Base-by-base conservation (phyloP, 2,113 vertebrate genomes). In the Empidonax alnorum region DNA sequence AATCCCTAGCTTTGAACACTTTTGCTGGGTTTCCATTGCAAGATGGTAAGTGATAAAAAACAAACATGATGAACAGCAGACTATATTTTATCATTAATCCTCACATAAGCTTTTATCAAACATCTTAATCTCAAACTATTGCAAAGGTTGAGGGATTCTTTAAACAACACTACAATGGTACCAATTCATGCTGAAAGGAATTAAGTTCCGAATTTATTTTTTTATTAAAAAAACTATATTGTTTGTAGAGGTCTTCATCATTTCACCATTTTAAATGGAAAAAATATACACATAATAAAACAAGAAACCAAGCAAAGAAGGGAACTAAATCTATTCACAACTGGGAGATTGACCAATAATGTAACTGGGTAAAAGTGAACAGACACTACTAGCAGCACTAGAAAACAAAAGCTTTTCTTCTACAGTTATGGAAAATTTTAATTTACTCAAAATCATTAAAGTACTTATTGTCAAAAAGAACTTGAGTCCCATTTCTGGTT, bases 1-100 rank as follows among this genome's bases (percentile, higher is more conserved):
- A 96, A 95, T 96, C 46, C 49, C 30, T 61, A 47, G 33, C 46
- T 95, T 90, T 84, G 46, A 44, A 86, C 21, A 69, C 23, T 74
- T 91, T 92, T 73, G 7, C 47, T 90, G 53, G 27, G 41, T 61
- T 86, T 86, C 72, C 22, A 14, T 55, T 93, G 50, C 56, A 90
- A 85, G 68, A 91, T 78, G 31, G 10, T 46, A 46, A 94, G 44
- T 58, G 84, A 96, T 93, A 87, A 93, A 69, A 68, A 41, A 0
- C 9, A 75, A 92, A 44, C 52, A 41, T 90, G 78, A 91, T 81
- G 42, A 87, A 84, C 53, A 86, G 61, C 9, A 84, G 65, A 37
- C 62, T 72, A 21, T 62, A 44, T 56, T 93, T 92, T 79, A 44
- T 89, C 33, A 10, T 90, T 94, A 95, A 95, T 93, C 71, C 49